Base-by-base conservation (phyloP, 2,113 vertebrate genomes). In the Apus apus region DNA sequence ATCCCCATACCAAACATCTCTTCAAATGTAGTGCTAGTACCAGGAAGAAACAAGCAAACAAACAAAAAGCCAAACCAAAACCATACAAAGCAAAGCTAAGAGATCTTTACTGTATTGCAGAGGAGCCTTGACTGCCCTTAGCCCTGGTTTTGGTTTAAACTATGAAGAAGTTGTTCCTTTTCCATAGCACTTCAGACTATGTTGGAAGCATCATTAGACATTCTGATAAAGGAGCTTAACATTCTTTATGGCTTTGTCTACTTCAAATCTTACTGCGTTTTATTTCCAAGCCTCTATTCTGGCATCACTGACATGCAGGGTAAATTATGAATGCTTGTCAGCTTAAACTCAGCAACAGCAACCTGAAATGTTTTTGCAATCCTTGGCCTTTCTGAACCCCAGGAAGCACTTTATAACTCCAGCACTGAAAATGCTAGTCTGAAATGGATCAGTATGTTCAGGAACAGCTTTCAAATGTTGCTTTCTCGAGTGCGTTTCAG, bases 81-180 rank as follows among this genome's bases (percentile, higher is more conserved):
- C 10, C 40, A 65, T 12, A 5, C 22, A 57, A n/a, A 58, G 18
- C 19, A 53, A 53, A 53, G 11, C 17, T 54, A 9, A 29, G 61
- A 84, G 32, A 36, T 73, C 34, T 54, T 70, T n/a, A 45, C 60
- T 88, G 25, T 70, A 50, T 15, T 40, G 17, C 53, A 70, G 19
- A 62, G 45, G 26, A 71, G 15, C 27, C 11, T 57, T 62, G 26
- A 19, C 64, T 71, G 81, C 66, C 5, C 5, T 84, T 90, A 45
- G 1, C 18, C 25, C 30, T 89, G 40, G 13, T 75, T 89, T 91
- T 60, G 34, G 54, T 65, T 62, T 36, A 62, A 92, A 66, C 32
- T 48, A 25, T 81, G 85, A 87, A 91, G 32, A 89, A 78, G 85
- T 64, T 29, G 15, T 61, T 85, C 8, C 23, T 87, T 94, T 74